Evolutionary conservation across 2,113 vertebrate genomes (phyloP).

Genomic region (Lepus timidus): DNA sequence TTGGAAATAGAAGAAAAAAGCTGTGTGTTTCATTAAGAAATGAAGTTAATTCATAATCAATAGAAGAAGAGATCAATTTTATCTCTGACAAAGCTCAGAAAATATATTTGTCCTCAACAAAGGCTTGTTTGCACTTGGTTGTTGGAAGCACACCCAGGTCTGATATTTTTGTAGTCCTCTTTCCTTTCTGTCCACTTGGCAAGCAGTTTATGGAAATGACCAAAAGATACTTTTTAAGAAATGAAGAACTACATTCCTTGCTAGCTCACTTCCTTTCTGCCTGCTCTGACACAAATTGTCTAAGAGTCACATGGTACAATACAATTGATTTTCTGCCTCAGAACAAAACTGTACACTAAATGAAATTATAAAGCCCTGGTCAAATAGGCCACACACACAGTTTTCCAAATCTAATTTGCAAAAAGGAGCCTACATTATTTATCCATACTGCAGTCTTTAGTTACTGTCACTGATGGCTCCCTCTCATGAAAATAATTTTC

Average conservation of each 20-base stretch:
- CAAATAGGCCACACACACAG: background rate
- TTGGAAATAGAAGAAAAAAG: constrained; percentile 45
- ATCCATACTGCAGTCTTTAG: background rate
- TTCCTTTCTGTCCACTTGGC: constrained; percentile 51
- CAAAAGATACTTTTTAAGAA: constrained; percentile 6
- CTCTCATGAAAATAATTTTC: background rate
- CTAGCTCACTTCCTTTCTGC: background rate
- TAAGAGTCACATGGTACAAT: background rate
- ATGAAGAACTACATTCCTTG: background rate
- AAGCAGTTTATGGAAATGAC: constrained; percentile 2
- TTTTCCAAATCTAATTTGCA: constrained; percentile 30
- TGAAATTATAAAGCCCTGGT: constrained; percentile 9
- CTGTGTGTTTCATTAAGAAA: constrained; percentile 81
- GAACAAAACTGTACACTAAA: background rate
- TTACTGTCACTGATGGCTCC: background rate
- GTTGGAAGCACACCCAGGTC: background rate
- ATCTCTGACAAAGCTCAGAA: constrained; percentile 61
- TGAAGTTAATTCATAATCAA: constrained; percentile 80
- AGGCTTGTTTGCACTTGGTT: constrained; percentile 1
- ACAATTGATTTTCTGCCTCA: constrained; percentile 27
- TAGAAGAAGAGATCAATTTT: constrained; percentile 62
- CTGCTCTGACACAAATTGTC: background rate
- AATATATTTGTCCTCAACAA: constrained; percentile 31
- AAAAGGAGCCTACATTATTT: background rate
- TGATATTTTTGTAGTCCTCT: constrained; percentile 34